Base-by-base conservation (phyloP, 1,140 invertebrate species). In the Solenopsis invicta region DNA sequence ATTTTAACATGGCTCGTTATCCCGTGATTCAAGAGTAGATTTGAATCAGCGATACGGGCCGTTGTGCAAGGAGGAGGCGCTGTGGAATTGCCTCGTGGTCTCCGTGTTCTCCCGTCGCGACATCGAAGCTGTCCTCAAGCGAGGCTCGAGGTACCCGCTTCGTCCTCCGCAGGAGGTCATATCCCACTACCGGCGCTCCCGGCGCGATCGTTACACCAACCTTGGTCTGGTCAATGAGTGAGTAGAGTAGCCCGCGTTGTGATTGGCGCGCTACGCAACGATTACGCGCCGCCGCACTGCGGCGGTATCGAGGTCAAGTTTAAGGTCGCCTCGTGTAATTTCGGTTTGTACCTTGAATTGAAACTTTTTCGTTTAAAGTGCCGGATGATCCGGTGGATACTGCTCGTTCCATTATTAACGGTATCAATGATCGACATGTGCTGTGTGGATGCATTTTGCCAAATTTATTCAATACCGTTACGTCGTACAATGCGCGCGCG, bases 101-200 rank as follows among this genome's bases (percentile, higher is more conserved):
- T 98, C 97, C 85, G 93, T 99, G n/a, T 97, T 97, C 71, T 96
- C 97, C 45, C 96, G 96, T n/a, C 93, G 95, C 0, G 98, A 98
- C 91, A 97, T 99, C 85, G 98, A 98, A 91, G 96, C 97, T 74
- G 97, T 99, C 5, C 95, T 98, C 18, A 96, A 96, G 76, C 96
- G 96, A 48, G 96, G 96, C 1, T 97, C 97, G 50, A 97, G 96
- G 91, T 97, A 97, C 92, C 98, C 98, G 0, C 96, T 97, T 85
- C 96, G 98, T 45, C 98, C 98, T 37, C 97, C 98, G 34, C 98
- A 98, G 3, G 97, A 98, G 94, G 97, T 98, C 72, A 97, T 98
- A 56, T 96, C 97, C 10, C 96, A 97, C 90, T 98, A 98, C 93
- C 96, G 98, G 21, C 96, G 94, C 48, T 96, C 96, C n/a, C 95